These are phyloP conservation scores for Limnephilus auricula DNA, from an alignment of 2,888 invertebrate genomes.

Conservation along the genomic window DNA sequence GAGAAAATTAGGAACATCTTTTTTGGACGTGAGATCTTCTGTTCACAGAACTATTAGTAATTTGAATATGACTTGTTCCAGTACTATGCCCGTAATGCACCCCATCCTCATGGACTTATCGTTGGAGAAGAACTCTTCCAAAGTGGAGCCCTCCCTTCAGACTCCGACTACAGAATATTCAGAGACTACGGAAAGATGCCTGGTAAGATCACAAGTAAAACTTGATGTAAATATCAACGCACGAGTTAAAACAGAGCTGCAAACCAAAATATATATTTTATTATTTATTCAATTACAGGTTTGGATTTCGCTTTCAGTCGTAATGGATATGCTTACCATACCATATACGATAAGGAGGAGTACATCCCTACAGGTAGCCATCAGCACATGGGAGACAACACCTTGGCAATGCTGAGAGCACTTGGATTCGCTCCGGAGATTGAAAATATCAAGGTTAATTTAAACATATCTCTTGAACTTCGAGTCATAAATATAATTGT, in stretches of 20 bases:
- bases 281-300: slow-evolving; percentile 79
- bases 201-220: slow-evolving; percentile 47
- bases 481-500: no score
- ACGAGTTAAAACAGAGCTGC: not conserved
- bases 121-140: slow-evolving; percentile 65
- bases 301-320: slow-evolving; percentile 94
- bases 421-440: slow-evolving; percentile 62
- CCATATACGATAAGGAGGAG: slow-evolving; percentile 87
- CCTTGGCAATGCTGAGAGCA: slow-evolving; percentile 80
- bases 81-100: slow-evolving; percentile 62
- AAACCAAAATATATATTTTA: not conserved
- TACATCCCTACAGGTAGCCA: slow-evolving; percentile 88
- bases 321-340: slow-evolving; percentile 96
- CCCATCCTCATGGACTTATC: slow-evolving; percentile 61
- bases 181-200: slow-evolving; percentile 63
- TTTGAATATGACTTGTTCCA: not conserved
- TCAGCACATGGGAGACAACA: slow-evolving; percentile 94
- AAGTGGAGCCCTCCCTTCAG: slow-evolving; percentile 63
- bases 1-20: no score
- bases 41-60: no score
- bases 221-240: not conserved
- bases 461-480: not conserved
- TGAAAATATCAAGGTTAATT: not conserved
- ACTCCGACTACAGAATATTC: slow-evolving; percentile 65
- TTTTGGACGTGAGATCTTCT: no score